Evolutionary conservation across 2,113 vertebrate species (phyloP).

Genomic region (Halichoeres trimaculatus): DNA sequence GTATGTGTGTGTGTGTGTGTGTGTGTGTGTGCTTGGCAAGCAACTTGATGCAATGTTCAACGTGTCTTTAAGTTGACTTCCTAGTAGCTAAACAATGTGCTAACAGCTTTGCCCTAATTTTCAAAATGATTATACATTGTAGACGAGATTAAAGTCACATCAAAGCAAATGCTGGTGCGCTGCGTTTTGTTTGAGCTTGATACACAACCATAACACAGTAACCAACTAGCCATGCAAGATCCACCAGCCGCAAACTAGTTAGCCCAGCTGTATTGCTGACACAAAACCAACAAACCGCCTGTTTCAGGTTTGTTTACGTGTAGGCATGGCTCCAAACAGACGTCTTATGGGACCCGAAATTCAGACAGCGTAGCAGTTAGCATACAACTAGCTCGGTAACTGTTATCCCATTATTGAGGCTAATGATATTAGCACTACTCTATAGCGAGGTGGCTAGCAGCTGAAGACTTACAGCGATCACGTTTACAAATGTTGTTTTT

Average conservation of each 20-base stretch:
- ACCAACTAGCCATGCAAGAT: neutral
- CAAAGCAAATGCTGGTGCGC: neutral
- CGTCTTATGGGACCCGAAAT: neutral
- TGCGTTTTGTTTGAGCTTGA: conserved; percentile 24
- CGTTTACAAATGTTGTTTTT: conserved; percentile 93
- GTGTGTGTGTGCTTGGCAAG: neutral
- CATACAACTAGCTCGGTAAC: neutral
- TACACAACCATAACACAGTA: conserved; percentile 8
- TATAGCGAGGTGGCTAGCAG: conserved; percentile 64
- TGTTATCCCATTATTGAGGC: conserved; percentile 43
- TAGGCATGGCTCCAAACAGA: neutral
- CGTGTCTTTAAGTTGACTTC: neutral
- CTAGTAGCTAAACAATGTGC: neutral
- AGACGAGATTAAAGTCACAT: neutral
- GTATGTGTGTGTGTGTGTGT: no score
- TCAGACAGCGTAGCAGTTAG: neutral
- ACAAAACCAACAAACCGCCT: neutral
- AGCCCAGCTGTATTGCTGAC: conserved; percentile 47
- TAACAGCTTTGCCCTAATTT: neutral
- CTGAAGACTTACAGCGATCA: conserved; percentile 87
- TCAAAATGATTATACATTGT: neutral
- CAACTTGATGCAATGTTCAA: neutral
- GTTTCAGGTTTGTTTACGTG: conserved; percentile 7
- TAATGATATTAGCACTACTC: conserved; percentile 57
- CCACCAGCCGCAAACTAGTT: conserved; percentile 11